phyloP scores from a whole-genome alignment of 1,140 invertebrate species.

The Pissodes strobi region DNA sequence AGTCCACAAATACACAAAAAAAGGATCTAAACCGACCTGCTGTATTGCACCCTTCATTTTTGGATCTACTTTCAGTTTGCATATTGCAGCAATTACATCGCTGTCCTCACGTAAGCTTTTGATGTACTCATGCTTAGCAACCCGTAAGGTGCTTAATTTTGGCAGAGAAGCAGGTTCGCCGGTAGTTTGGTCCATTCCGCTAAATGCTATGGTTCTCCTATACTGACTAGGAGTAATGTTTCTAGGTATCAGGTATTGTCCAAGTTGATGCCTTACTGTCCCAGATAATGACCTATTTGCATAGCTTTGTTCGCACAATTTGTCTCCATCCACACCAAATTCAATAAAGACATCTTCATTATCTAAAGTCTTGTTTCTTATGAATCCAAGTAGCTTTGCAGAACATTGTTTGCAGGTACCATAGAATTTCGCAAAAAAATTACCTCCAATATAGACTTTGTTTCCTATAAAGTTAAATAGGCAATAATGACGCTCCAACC shows the following conservation, averaged over 20 bases:
- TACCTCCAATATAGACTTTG: not conserved
- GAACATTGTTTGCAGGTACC: not conserved
- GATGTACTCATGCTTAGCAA: slow-evolving; percentile 1
- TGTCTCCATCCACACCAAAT: not conserved
- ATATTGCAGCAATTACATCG: not conserved
- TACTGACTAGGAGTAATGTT: slow-evolving; percentile 1
- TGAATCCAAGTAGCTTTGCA: not conserved
- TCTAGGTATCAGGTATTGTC: not conserved
- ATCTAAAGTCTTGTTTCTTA: not conserved
- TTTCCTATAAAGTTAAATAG: not conserved
- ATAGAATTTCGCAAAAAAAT: not conserved
- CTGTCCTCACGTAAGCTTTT: not conserved
- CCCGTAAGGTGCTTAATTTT: slow-evolving; percentile 2
- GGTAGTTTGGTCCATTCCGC: not conserved
- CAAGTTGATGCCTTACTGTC: not conserved
- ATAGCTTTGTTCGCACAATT: not conserved
- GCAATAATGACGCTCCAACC: not conserved
- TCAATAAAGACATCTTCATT: not conserved
- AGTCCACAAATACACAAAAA: slow-evolving; percentile 25
- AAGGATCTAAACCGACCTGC: slow-evolving; percentile 18
- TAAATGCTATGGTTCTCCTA: not conserved
- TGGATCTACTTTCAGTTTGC: slow-evolving; percentile 8
- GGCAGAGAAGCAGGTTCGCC: not conserved
- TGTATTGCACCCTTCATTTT: slow-evolving; percentile 11
- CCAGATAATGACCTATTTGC: not conserved